Conservation (phyloP, 2,113 vertebrate species). For the Oryzias woworae region DNA sequence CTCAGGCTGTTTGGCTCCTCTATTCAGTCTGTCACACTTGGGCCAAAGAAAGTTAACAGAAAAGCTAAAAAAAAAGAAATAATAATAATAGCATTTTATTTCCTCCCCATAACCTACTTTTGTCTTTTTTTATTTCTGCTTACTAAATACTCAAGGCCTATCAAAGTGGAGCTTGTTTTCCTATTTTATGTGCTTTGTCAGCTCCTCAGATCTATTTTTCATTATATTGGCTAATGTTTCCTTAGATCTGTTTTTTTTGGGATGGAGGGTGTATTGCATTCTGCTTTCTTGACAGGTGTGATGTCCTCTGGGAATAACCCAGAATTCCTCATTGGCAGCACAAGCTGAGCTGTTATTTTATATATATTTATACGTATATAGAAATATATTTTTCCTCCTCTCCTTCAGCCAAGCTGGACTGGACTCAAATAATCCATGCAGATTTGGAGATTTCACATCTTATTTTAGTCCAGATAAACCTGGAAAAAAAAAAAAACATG, state of each 20-base stretch:
- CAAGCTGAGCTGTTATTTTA: conserved; percentile 25
- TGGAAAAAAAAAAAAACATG: not conserved
- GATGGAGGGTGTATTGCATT: conserved; percentile 55
- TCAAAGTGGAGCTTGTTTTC: conserved; percentile 53
- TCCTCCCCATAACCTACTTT: conserved; percentile 19
- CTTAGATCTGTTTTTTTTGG: conserved; percentile 66
- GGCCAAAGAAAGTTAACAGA: conserved; percentile 36
- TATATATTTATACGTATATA: no score
- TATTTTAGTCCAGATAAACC: conserved; percentile 11
- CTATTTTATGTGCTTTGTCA: conserved; percentile 60
- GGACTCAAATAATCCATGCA: conserved; percentile 60
- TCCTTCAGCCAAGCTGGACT: conserved; percentile 38
- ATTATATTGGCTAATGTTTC: conserved; percentile 68
- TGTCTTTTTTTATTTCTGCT: conserved; percentile 10
- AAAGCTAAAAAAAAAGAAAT: conserved; percentile 16
- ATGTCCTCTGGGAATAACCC: conserved; percentile 69
- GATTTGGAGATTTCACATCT: conserved; percentile 35
- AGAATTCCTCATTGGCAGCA: conserved; percentile 64
- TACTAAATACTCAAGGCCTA: conserved; percentile 52
- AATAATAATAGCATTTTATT: not conserved
- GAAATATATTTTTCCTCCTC: not conserved
- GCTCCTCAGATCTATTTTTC: conserved; percentile 67
- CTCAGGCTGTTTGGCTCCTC: conserved; percentile 57
- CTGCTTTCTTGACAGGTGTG: conserved; percentile 69
- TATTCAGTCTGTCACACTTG: conserved; percentile 40